Base-by-base conservation (phyloP, 2,113 vertebrate species). In the Sinocyclocheilus anophthalmus region DNA sequence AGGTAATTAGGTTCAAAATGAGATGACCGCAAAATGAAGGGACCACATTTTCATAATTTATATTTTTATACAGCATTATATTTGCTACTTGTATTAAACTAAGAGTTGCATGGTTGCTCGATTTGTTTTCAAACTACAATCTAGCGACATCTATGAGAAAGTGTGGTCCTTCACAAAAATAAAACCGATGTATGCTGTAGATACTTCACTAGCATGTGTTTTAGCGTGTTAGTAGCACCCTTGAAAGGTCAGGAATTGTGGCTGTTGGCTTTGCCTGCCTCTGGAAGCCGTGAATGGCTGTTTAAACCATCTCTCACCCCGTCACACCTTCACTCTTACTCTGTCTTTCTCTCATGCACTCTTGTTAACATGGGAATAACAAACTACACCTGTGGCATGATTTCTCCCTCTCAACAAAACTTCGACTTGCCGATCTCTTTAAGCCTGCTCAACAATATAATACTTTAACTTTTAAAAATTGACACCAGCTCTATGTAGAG, bases 251-350 rank as follows among this genome's bases (percentile, higher is more conserved):
- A 91, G 91, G 91, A 94, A 94, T 94, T 95, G 93, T 97, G 93
- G 95, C 95, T 96, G 95, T 96, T 96, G 96, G 97, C 97, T 99
- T 96, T 95, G 95, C 96, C 95, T 97, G 96, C 96, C 95, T 96
- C 95, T 92, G 95, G 95, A 96, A 96, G 95, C 94, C 93, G 89
- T 96, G 95, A 96, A 92, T 97, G 96, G 96, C 97, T 93, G 90
- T 91, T 94, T 88, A 91, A 92, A 93, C 92, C 96, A 97, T 96
- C 94, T 94, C 84, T 90, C 88, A 86, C 96, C 93, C 95, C 93
- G 92, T 93, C 90, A 95, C 96, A 95, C 96, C 72, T 87, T 76
- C 95, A 95, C 94, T 93, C 73, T 85, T 72, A 57, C 77, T 92
- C 94, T 95, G 95, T 95, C 95, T 96, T 93, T 96, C 94, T 96